These are phyloP conservation scores for Micrasema minimum DNA, from an alignment of 1,140 invertebrate genomes.

Conservation along the genomic window DNA sequence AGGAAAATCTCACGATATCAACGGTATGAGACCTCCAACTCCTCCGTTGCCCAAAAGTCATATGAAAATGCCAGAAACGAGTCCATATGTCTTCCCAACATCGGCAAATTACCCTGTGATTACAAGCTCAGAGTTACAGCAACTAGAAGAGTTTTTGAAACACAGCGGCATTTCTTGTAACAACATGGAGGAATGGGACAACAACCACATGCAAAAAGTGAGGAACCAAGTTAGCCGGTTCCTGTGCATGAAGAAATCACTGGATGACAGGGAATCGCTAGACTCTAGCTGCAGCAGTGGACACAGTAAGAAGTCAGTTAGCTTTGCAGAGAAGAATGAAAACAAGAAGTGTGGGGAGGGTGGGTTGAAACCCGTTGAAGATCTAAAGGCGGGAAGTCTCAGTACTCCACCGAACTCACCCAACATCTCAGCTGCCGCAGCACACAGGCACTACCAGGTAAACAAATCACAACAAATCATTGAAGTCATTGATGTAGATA, in stretches of 20 bases:
- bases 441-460: slow-evolving; percentile 68
- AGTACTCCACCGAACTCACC: slow-evolving; percentile 78
- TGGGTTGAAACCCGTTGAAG: slow-evolving; percentile 59
- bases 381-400: slow-evolving; percentile 62
- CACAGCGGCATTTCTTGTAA: slow-evolving; percentile 75
- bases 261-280: slow-evolving; percentile 74
- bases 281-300: slow-evolving; percentile 76
- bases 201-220: slow-evolving; percentile 74
- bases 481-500: no score
- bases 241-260: slow-evolving; percentile 72
- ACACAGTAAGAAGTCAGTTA: slow-evolving; percentile 71
- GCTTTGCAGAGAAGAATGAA: slow-evolving; percentile 64
- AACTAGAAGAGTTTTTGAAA: slow-evolving; percentile 79
- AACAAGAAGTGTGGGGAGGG: slow-evolving; percentile 56
- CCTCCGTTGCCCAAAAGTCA: slow-evolving; percentile 64
- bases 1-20: slow-evolving; percentile 67
- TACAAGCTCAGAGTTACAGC: slow-evolving; percentile 73
- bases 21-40: slow-evolving; percentile 64
- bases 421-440: slow-evolving; percentile 72
- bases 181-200: slow-evolving; percentile 74
- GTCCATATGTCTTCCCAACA: slow-evolving; percentile 54
- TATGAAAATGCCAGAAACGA: slow-evolving; percentile 52
- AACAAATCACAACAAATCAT: slow-evolving; percentile 35
- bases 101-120: slow-evolving; percentile 58
- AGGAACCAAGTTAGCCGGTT: slow-evolving; percentile 77